phyloP scores from a whole-genome alignment of 2,113 vertebrate genomes.

The Macrotus californicus region DNA sequence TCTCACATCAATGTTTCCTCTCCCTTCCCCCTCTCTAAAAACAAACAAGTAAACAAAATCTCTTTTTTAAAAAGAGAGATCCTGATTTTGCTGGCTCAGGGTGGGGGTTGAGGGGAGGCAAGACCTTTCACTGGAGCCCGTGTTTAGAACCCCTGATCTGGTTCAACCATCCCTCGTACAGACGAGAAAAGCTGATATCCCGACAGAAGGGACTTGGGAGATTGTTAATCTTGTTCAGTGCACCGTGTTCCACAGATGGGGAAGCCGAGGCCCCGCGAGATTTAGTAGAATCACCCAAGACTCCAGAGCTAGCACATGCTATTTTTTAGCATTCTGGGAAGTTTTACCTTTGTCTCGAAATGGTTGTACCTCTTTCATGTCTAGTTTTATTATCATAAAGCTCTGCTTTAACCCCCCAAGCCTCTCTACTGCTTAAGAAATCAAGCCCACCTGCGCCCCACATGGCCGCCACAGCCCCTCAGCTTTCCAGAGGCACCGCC shows the following conservation, averaged over 20 bases:
- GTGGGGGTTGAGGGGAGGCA: neutral
- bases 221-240: neutral
- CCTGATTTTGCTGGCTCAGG: neutral
- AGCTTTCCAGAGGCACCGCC: neutral
- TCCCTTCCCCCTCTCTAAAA: too few species aligned
- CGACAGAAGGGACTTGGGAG: neutral
- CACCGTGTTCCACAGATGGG: neutral
- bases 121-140: neutral
- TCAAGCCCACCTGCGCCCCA: neutral
- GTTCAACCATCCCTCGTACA: neutral
- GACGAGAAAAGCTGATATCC: neutral
- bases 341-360: neutral
- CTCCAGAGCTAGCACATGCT: neutral
- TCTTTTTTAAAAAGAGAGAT: neutral
- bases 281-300: neutral
- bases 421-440: neutral
- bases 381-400: neutral
- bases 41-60: too few species aligned
- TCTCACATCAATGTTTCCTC: too few species aligned
- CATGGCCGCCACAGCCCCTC: neutral
- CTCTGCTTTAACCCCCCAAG: neutral
- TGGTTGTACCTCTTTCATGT: neutral
- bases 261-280: neutral
- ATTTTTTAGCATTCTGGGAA: neutral
- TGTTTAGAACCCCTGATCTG: neutral